A percentile compares a stretch with the other conserved stretches of the same genome.
These are phyloP conservation scores for Acanthurus leucopareius DNA, from an alignment of 2,797 vertebrate species.

Conservation along the genomic window DNA sequence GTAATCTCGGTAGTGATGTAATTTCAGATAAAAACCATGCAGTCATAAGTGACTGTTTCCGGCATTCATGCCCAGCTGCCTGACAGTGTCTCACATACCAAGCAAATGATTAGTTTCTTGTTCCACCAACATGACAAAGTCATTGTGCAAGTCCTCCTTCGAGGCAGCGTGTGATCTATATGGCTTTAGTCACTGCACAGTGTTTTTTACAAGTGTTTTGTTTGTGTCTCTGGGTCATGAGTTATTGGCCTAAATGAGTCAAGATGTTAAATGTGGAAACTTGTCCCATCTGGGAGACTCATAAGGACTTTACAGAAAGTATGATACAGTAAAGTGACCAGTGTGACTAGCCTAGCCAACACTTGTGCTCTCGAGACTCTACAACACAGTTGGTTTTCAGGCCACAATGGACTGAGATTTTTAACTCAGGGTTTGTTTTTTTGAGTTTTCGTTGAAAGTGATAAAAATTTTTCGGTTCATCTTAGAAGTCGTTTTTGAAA, in stretches of 20 bases:
- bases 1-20: slow-evolving; percentile 27
- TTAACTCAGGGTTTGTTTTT: neutral
- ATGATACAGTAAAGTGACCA: slow-evolving; percentile 1
- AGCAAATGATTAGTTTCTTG: slow-evolving; percentile 52
- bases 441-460: neutral
- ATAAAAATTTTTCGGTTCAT: neutral
- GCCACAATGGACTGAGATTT: neutral
- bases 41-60: slow-evolving; percentile 37
- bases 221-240: slow-evolving; percentile 14
- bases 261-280: slow-evolving; percentile 21
- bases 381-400: neutral
- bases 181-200: slow-evolving; percentile 8
- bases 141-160: slow-evolving; percentile 14
- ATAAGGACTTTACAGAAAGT: neutral
- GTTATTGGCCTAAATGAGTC: slow-evolving; percentile 25
- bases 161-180: slow-evolving; percentile 4
- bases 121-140: slow-evolving; percentile 39
- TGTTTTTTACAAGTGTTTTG: neutral
- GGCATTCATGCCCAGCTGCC: slow-evolving; percentile 42
- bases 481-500: neutral
- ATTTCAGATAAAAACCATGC: slow-evolving; percentile 26
- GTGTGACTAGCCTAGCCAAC: neutral
- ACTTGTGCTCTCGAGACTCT: neutral
- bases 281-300: neutral
- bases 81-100: slow-evolving; percentile 53